These are phyloP conservation scores for Patella pellucida DNA, from an alignment of 2,888 invertebrate species.

Conservation along the genomic window DNA sequence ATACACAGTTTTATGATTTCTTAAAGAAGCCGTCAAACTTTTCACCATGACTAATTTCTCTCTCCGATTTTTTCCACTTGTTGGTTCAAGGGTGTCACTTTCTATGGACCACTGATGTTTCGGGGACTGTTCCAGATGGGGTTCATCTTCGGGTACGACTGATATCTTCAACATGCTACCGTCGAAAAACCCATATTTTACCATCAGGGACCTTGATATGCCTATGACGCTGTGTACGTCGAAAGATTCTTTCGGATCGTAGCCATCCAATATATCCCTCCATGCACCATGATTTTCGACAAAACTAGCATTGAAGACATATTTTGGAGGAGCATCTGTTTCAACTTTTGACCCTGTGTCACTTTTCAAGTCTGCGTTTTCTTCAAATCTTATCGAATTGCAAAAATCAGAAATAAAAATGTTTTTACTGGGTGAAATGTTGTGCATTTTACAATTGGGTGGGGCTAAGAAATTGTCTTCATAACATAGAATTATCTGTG, in stretches of 20 bases:
- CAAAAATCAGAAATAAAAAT: slow-evolving; percentile 55
- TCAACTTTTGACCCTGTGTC: slow-evolving; percentile 19
- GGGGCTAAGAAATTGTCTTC: slow-evolving; percentile 33
- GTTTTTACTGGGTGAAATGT: slow-evolving; percentile 38
- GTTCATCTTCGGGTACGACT: slow-evolving; percentile 25
- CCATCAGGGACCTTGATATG: slow-evolving; percentile 55
- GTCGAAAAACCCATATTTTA: slow-evolving; percentile 56
- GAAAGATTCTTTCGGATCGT: slow-evolving; percentile 47
- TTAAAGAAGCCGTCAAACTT: slow-evolving; percentile 49
- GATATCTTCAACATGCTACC: slow-evolving; percentile 56
- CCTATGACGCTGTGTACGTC: slow-evolving; percentile 58
- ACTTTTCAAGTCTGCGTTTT: slow-evolving; percentile 29
- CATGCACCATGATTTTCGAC: slow-evolving; percentile 55
- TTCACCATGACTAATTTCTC: slow-evolving; percentile 46
- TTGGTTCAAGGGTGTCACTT: slow-evolving; percentile 12
- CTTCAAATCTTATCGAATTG: slow-evolving; percentile 39
- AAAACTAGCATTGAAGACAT: slow-evolving; percentile 37
- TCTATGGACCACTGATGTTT: slow-evolving; percentile 11
- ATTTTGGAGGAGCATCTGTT: slow-evolving; percentile 14
- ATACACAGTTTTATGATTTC: slow-evolving; percentile 47
- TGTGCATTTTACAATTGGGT: slow-evolving; percentile 27
- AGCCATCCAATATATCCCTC: slow-evolving; percentile 47
- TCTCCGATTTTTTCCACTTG: slow-evolving; percentile 14
- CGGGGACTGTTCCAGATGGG: slow-evolving; percentile 20
- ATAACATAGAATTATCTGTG: slow-evolving; percentile 57